Evolutionary conservation across 2,797 vertebrate genomes (phyloP).

Genomic region (Falco naumanni): DNA sequence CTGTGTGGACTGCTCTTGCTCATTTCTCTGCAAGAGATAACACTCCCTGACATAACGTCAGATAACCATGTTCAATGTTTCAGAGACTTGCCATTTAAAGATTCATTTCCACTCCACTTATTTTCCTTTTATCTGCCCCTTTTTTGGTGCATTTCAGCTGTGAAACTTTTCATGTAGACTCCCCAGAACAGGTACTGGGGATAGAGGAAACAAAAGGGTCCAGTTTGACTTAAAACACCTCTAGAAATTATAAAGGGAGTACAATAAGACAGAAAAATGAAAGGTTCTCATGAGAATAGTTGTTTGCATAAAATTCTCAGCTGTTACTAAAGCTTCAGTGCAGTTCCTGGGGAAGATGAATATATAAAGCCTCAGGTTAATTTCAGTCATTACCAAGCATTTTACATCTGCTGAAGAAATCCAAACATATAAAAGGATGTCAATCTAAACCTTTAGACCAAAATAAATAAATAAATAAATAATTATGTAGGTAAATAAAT

Average conservation of each 20-base stretch:
- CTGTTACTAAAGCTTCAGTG: constrained; percentile 57
- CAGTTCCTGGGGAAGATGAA: constrained; percentile 50
- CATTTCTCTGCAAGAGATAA: constrained; percentile 68
- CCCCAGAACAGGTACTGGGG: not conserved
- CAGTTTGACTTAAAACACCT: not conserved
- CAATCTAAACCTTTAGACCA: constrained; percentile 67
- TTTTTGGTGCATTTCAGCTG: constrained; percentile 51
- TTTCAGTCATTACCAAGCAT: constrained; percentile 72
- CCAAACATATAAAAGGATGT: constrained; percentile 72
- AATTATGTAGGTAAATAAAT: not conserved
- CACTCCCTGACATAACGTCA: constrained; percentile 59
- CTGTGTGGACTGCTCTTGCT: constrained; percentile 50
- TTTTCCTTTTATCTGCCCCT: constrained; percentile 65
- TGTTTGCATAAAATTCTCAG: constrained; percentile 70
- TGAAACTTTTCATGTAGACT: constrained; percentile 56
- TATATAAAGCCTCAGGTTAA: constrained; percentile 73
- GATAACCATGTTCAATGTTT: constrained; percentile 68
- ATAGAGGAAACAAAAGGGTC: not conserved
- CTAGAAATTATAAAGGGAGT: constrained; percentile 22
- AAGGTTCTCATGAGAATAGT: constrained; percentile 38
- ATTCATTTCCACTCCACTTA: constrained; percentile 65
- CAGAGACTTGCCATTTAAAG: constrained; percentile 67
- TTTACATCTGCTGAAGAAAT: constrained; percentile 72
- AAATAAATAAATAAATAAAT: not conserved
- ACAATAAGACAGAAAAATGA: constrained; percentile 11